Evolutionary conservation across 2,113 vertebrate genomes (phyloP).

Genomic region (Salvelinus fontinalis): DNA sequence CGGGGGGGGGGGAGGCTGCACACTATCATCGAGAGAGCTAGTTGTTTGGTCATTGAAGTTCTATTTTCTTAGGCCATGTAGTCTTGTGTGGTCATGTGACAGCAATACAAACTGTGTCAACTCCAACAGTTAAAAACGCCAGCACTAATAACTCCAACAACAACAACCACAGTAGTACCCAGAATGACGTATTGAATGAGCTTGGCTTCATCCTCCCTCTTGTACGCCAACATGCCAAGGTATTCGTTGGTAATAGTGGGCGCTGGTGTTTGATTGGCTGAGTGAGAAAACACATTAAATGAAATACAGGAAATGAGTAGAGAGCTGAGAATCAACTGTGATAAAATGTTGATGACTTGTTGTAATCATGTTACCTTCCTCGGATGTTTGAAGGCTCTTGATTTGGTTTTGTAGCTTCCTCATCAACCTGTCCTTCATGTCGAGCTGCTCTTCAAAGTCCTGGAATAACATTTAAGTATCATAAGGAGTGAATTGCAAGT

Average conservation of each 20-base stretch:
- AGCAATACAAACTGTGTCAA: neutral
- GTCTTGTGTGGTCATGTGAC: no score
- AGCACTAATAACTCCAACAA: no score
- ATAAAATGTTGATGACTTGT: neutral
- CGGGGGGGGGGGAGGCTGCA: no score
- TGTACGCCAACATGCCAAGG: slow-evolving; percentile 93
- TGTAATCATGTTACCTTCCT: slow-evolving; percentile 74
- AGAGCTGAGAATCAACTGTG: neutral
- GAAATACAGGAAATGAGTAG: no score
- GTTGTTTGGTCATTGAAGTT: no score
- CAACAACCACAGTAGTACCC: no score
- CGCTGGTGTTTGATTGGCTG: slow-evolving; percentile 71
- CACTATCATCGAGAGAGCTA: no score
- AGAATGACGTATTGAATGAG: slow-evolving; percentile 88
- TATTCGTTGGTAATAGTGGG: slow-evolving; percentile 78
- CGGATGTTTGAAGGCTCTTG: slow-evolving; percentile 81
- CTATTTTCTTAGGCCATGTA: no score
- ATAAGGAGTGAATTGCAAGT: neutral
- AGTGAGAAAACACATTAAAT: neutral
- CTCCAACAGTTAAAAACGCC: neutral
- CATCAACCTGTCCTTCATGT: slow-evolving; percentile 89
- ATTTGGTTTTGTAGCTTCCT: slow-evolving; percentile 89
- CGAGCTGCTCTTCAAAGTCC: slow-evolving; percentile 91
- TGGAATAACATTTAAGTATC: slow-evolving; percentile 45
- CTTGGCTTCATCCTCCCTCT: slow-evolving; percentile 82